Base-by-base conservation (phyloP, 1,140 invertebrate genomes). In the Hydropsyche tenuis region DNA sequence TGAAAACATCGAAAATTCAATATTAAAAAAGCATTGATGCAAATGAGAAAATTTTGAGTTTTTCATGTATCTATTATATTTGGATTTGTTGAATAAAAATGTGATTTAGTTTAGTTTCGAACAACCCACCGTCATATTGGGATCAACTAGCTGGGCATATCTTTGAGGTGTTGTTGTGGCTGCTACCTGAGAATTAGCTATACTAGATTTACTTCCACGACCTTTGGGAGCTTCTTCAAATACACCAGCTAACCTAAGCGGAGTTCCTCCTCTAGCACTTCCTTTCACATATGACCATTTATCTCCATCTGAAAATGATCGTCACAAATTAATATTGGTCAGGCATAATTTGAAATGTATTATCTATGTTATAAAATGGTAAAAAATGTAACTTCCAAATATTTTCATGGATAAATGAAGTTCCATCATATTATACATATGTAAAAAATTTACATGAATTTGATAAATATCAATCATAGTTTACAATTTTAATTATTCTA, bases 181-280 rank as follows among this genome's bases (percentile, higher is more conserved):
- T 80, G 80, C 72, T 82, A 82, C n/a, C 81, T 81, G 60, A 80
- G 78, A 6, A 78, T 74, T 5, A 78, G 80, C 22, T 79, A 81
- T 37, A 82, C 82, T 0, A 81, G 78, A 0, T 80, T 79, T 14
- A 79, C 77, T 9, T 79, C 62, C 0, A 43, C 20, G 1, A 48
- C 75, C 76, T 14, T 82, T 83, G 72, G 82, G 83, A 64, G 83
- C 83, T 73, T 85, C 84, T 0, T 83, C 84, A 80, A 85, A 85
- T 12, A 85, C 83, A 0, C 83, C 84, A 1, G 84, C 82, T 0
- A 85, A 80, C n/a, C 84, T 80, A 69, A 85, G 80, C 14, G 84
- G 83, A 3, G 83, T 85, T 4, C 84, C 83, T 14, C 83, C 83
- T 68, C 84, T 77, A 23, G 84, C 82, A 25, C 72, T 72, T 5